Evolutionary conservation across 2,113 vertebrate genomes (phyloP).

Genomic region (Sander vitreus): DNA sequence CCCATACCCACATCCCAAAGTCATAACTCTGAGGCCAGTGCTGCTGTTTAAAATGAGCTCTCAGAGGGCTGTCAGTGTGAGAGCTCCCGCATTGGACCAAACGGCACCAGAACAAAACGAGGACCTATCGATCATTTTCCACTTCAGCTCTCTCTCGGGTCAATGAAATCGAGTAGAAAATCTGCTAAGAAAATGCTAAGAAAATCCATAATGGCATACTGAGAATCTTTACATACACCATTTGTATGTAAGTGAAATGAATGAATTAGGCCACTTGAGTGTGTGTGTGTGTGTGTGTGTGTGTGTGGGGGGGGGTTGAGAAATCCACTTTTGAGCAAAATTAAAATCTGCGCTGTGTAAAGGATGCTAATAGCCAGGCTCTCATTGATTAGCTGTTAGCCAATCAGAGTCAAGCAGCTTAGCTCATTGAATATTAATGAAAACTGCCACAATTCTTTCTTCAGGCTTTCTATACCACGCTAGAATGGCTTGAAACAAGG

Average conservation of each 20-base stretch:
- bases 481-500: too few species aligned
- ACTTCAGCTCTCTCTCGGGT: slow-evolving; percentile 37
- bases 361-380: too few species aligned
- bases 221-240: slow-evolving; percentile 13
- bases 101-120: slow-evolving; percentile 69
- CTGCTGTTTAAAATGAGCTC: slow-evolving; percentile 60
- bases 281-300: too few species aligned
- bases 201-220: slow-evolving; percentile 56
- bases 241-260: neutral
- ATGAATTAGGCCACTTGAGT: slow-evolving; percentile 27
- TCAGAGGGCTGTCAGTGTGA: slow-evolving; percentile 48
- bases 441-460: too few species aligned
- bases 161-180: slow-evolving; percentile 53
- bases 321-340: too few species aligned
- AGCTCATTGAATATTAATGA: too few species aligned
- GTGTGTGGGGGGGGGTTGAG: too few species aligned
- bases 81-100: slow-evolving; percentile 56
- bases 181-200: slow-evolving; percentile 49
- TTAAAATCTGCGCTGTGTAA: too few species aligned
- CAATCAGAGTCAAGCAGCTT: too few species aligned
- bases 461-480: too few species aligned
- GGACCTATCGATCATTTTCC: slow-evolving; percentile 65
- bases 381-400: too few species aligned
- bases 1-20: slow-evolving; percentile 62
- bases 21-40: slow-evolving; percentile 71